Percentiles rank a stretch among this genome's conserved stretches.
phyloP scores from a whole-genome alignment of 1,140 invertebrate species.

The Tigriopus japonicus region DNA sequence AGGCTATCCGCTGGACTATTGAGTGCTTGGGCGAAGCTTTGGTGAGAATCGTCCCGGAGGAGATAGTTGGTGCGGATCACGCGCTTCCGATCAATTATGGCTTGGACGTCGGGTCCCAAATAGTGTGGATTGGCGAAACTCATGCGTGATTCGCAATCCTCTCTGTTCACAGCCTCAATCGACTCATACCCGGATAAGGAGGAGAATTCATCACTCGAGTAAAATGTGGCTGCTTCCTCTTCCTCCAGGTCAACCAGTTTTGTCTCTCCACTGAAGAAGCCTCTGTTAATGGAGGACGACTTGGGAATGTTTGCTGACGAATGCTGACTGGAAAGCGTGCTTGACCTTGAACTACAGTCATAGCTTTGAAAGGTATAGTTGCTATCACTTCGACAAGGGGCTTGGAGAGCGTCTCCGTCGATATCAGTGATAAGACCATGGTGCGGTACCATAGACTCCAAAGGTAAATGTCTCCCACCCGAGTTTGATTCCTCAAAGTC shows the following conservation, averaged over 20 bases:
- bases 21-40: background rate
- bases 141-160: background rate
- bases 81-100: background rate
- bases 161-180: background rate
- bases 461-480: too few relatives aligned
- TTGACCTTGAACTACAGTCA: background rate
- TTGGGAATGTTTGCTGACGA: background rate
- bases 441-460: too few relatives aligned
- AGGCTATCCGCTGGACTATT: background rate
- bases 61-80: background rate
- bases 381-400: background rate
- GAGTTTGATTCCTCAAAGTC: too few relatives aligned
- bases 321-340: background rate
- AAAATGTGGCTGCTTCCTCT: background rate
- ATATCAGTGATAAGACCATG: too few relatives aligned
- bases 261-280: background rate
- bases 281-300: background rate
- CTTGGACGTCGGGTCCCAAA: background rate
- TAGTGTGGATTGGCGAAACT: background rate
- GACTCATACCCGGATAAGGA: background rate
- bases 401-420: too few relatives aligned
- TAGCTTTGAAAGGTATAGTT: slow-evolving; percentile 2
- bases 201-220: background rate
- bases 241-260: background rate
- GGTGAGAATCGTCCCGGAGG: background rate